A percentile compares a stretch with the other conserved stretches of the same genome.
Conservation (phyloP, 1,140 invertebrate genomes). For the Drosophila tani region DNA sequence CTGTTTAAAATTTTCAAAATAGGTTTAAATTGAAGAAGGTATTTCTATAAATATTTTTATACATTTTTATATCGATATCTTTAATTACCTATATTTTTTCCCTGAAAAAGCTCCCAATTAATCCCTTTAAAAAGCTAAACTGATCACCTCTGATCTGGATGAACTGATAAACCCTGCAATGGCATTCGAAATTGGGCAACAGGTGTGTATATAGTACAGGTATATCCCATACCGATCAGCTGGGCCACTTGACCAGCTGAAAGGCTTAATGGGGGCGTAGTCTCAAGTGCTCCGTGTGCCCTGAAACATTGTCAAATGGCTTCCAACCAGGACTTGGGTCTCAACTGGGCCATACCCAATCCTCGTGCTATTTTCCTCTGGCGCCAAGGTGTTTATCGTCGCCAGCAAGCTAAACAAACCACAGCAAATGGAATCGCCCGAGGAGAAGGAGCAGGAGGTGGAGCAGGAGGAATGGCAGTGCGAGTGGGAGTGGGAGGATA, state of each 20-base stretch:
- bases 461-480: neutral
- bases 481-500: slow-evolving; percentile 9
- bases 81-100: neutral
- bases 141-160: slow-evolving; percentile 14
- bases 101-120: neutral
- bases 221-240: neutral
- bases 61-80: rapidly evolving
- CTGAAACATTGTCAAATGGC: slow-evolving; percentile 38
- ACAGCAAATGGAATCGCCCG: slow-evolving; percentile 18
- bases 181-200: slow-evolving; percentile 41
- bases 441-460: neutral
- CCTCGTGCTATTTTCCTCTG: slow-evolving; percentile 34
- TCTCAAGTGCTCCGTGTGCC: slow-evolving; percentile 28
- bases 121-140: neutral
- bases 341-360: slow-evolving; percentile 3
- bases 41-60: too few relatives aligned
- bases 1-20: too few relatives aligned
- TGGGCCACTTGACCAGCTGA: slow-evolving; percentile 46
- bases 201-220: slow-evolving; percentile 37
- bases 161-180: slow-evolving; percentile 6
- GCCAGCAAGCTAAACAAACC: slow-evolving; percentile 76
- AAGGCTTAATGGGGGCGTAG: slow-evolving; percentile 31
- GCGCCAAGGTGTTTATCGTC: slow-evolving; percentile 81
- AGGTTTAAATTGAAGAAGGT: too few relatives aligned
- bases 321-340: slow-evolving; percentile 18